A percentile compares a stretch with the other conserved stretches of the same genome.
phyloP scores from a whole-genome alignment of 2,797 vertebrate genomes.

The Takifugu rubripes region DNA sequence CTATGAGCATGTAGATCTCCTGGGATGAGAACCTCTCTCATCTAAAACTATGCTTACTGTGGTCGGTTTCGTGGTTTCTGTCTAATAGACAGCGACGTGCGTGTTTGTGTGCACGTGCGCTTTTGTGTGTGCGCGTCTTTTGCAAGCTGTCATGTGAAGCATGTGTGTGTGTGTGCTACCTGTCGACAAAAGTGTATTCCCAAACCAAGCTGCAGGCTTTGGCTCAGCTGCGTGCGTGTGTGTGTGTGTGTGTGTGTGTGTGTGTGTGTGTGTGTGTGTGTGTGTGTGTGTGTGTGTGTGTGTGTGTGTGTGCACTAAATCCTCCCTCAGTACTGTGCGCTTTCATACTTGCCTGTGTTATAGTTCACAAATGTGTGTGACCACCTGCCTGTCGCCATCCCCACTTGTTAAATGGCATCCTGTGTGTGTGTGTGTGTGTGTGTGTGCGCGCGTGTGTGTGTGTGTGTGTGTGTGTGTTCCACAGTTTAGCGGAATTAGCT shows the following conservation, averaged over 20 bases:
- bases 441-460: slow-evolving; percentile 23
- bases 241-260: slow-evolving; percentile 17
- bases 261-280: slow-evolving; percentile 45
- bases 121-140: slow-evolving; percentile 53
- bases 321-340: slow-evolving; percentile 30
- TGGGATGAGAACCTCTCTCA: slow-evolving; percentile 45
- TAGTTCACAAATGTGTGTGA: slow-evolving; percentile 36
- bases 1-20: slow-evolving; percentile 21
- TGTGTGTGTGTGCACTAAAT: slow-evolving; percentile 27
- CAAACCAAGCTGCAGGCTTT: slow-evolving; percentile 58
- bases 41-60: slow-evolving; percentile 30
- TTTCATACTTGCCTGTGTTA: slow-evolving; percentile 26
- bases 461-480: slow-evolving; percentile 8
- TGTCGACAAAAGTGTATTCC: slow-evolving; percentile 64
- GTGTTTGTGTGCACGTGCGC: slow-evolving; percentile 42
- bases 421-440: slow-evolving; percentile 30
- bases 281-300: slow-evolving; percentile 29
- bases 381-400: slow-evolving; percentile 33
- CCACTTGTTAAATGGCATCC: slow-evolving; percentile 36
- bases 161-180: slow-evolving; percentile 43
- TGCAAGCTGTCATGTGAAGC: slow-evolving; percentile 67
- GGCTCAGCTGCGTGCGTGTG: slow-evolving; percentile 31
- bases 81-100: slow-evolving; percentile 23
- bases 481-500: slow-evolving; percentile 12
- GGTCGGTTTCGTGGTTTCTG: slow-evolving; percentile 4